Conservation (phyloP, 2,888 invertebrate species). For the Beris morrisii region DNA sequence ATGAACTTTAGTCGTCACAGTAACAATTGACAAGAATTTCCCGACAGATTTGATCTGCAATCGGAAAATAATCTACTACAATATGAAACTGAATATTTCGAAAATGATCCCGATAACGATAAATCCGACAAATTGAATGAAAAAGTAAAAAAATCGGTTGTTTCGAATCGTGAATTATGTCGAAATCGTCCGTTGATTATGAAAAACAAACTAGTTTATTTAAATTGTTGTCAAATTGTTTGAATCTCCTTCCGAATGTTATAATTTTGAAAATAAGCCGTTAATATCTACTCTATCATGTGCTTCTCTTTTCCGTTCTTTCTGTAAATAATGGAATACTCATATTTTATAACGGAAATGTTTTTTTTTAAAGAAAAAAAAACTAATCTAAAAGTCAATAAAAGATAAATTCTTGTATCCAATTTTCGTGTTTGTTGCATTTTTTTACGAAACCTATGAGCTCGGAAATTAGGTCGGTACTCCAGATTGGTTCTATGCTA, state of each 20-base stretch:
- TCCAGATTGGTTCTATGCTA: no score
- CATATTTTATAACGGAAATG: constrained; percentile 26
- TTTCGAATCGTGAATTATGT: not conserved
- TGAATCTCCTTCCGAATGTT: constrained; percentile 17
- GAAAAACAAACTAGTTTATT: constrained; percentile 35
- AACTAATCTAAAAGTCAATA: constrained; percentile 14
- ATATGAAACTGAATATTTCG: not conserved
- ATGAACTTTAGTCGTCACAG: constrained; percentile 42
- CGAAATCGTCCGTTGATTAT: constrained; percentile 28
- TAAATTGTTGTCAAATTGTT: constrained; percentile 41
- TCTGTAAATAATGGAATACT: constrained; percentile 28
- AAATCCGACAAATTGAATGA: not conserved
- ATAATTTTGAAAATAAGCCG: not conserved
- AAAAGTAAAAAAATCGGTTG: no score
- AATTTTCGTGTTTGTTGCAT: not conserved
- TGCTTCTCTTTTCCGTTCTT: constrained; percentile 8
- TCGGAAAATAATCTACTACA: not conserved
- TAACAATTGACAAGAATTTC: constrained; percentile 41
- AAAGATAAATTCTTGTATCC: not conserved
- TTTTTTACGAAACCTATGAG: no score
- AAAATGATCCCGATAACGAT: not conserved
- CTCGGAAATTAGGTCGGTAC: no score
- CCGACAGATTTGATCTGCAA: not conserved
- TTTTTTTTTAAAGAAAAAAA: constrained; percentile 7
- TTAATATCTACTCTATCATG: not conserved